Evolutionary conservation across 2,888 invertebrate species (phyloP).

Genomic region (Leucozona laternaria): DNA sequence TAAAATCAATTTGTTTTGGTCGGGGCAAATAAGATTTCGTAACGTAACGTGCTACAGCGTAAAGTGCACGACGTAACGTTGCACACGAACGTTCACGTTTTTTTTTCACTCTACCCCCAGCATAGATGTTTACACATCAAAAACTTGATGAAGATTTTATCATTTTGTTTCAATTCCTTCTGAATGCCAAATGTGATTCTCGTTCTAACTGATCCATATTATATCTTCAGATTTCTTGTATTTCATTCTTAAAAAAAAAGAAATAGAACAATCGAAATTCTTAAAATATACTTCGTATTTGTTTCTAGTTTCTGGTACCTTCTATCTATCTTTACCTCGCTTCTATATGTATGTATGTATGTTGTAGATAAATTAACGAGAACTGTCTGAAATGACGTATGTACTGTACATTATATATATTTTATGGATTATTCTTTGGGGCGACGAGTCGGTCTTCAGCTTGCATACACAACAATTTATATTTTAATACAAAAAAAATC

Average conservation of each 20-base stretch:
- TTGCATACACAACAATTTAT: conserved; percentile 23
- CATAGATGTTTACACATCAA: too few species aligned
- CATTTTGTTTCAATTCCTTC: neutral
- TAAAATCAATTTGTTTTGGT: too few species aligned
- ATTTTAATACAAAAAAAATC: conserved; percentile 26
- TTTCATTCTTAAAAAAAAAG: neutral
- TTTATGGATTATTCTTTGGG: conserved; percentile 45
- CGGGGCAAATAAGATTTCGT: too few species aligned
- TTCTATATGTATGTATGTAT: neutral
- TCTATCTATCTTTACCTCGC: neutral
- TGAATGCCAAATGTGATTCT: neutral
- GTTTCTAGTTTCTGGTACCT: neutral
- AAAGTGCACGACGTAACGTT: too few species aligned
- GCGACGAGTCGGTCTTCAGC: too few species aligned
- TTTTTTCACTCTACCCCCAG: too few species aligned
- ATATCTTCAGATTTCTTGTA: neutral
- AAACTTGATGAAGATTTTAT: conserved; percentile 1
- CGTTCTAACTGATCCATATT: conserved; percentile 18
- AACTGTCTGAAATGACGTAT: neutral
- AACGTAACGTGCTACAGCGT: too few species aligned
- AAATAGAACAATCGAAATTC: conserved; percentile 16
- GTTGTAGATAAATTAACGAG: neutral
- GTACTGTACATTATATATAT: neutral
- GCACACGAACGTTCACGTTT: too few species aligned
- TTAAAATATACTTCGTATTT: conserved; percentile 14